Conservation (phyloP, 1,140 invertebrate genomes). For the Lepidurus arcticus region DNA sequence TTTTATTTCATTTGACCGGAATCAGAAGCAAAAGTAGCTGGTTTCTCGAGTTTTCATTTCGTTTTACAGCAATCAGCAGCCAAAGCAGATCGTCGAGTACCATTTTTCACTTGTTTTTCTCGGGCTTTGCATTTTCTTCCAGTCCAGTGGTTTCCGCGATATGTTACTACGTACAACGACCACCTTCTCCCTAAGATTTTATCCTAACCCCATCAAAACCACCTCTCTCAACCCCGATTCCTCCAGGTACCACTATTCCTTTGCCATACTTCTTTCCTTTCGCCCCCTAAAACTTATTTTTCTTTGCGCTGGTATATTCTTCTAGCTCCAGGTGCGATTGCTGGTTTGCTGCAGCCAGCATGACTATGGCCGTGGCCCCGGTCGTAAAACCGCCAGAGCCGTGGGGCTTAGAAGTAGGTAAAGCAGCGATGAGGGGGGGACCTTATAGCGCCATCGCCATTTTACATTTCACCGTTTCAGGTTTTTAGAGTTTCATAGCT, state of each 20-base stretch:
- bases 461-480: slow-evolving; percentile 19
- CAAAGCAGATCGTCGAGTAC: neutral
- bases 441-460: slow-evolving; percentile 14
- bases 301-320: slow-evolving; percentile 15
- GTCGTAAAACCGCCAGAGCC: slow-evolving; percentile 13
- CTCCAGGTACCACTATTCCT: neutral
- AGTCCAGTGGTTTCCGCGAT: slow-evolving; percentile 16
- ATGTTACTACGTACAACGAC: slow-evolving; percentile 5
- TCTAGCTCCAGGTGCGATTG: slow-evolving; percentile 20
- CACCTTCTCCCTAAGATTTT: neutral
- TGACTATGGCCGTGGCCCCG: slow-evolving; percentile 5
- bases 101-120: neutral
- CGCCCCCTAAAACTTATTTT: slow-evolving; percentile 1
- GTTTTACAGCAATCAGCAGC: neutral
- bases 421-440: slow-evolving; percentile 20
- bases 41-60: neutral
- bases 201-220: slow-evolving; percentile 18
- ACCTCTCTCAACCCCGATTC: slow-evolving; percentile 10
- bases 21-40: neutral
- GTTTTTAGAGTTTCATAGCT: slow-evolving; percentile 6
- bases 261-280: slow-evolving; percentile 2
- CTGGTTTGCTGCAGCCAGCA: slow-evolving; percentile 17
- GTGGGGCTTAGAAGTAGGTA: slow-evolving; percentile 12
- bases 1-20: neutral
- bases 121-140: neutral